Base-by-base conservation (phyloP, 2,113 vertebrate species). In the Sinocyclocheilus anophthalmus region DNA sequence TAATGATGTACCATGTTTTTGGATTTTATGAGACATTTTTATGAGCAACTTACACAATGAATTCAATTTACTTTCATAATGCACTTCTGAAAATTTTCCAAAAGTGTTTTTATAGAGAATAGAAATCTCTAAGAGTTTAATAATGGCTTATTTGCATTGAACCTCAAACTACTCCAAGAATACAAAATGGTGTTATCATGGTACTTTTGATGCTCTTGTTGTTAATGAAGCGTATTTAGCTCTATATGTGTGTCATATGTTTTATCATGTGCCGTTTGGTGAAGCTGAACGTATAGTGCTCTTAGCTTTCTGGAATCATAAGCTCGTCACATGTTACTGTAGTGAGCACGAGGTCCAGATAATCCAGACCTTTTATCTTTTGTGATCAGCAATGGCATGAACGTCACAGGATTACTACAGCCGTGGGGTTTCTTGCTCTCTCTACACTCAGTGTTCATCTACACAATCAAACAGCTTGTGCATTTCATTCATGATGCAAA, bases 281-380 rank as follows among this genome's bases (percentile, higher is more conserved):
- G 50, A 39, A 80, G 65, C 65, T 50, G 63, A 55, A 65, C 6
- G 2, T 69, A 79, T 42, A n/a, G 50, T 84, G 33, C 78, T 85
- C 50, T 79, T 59, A 13, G 57, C 69, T 82, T 55, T 14, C 67
- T 80, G 20, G 16, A 53, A 86, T 91, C 89, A 90, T 90, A 90
- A 89, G 88, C 90, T 70, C 86, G 89, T 95, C 94, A 95, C 94
- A 95, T 94, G 95, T 87, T 89, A 70, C 85, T 39, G 24, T 20
- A 53, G 85, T 83, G 86, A 61, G 90, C 94, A 95, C 92, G 93
- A 92, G 93, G 76, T 92, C 84, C 83, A 83, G 93, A 91, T 94
- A 94, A 95, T 93, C 92, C 30, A 33, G 30, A 33, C 30, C 30
- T 33, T 33, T 33, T 33, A 33, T 33, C 30, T 33, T 33, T 33